Percentiles rank a stretch among this genome's conserved stretches.
Evolutionary conservation across 2,888 invertebrate genomes (phyloP).

Genomic region (Amiota minor): DNA sequence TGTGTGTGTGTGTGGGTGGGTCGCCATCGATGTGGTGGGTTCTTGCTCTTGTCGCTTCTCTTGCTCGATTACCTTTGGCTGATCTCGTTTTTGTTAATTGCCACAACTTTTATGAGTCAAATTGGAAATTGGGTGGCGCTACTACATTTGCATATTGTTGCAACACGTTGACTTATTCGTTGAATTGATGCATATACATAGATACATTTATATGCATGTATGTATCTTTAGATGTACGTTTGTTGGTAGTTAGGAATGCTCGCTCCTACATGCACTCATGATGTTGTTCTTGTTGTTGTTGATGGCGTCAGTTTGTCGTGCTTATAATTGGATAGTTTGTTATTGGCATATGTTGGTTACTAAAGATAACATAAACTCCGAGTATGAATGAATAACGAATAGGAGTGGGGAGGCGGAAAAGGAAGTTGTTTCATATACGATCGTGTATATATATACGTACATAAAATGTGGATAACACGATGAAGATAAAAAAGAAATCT

Average conservation of each 20-base stretch:
- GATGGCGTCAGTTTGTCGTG: slow-evolving; percentile 56
- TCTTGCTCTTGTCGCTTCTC: slow-evolving; percentile 4
- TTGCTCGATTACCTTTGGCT: slow-evolving; percentile 16
- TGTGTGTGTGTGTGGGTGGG: slow-evolving; percentile 57
- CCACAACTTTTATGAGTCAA: slow-evolving; percentile 56
- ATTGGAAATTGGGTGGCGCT: slow-evolving; percentile 53
- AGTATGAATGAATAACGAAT: too few species aligned
- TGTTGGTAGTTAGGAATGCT: too few species aligned
- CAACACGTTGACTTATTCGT: slow-evolving; percentile 20
- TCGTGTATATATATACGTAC: too few species aligned
- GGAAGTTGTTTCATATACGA: too few species aligned
- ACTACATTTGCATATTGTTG: slow-evolving; percentile 47
- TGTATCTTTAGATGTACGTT: too few species aligned
- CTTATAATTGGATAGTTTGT: slow-evolving; percentile 64
- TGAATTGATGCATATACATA: background rate
- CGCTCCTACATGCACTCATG: background rate
- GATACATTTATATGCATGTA: background rate
- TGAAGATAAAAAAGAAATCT: too few species aligned
- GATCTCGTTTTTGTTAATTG: slow-evolving; percentile 61
- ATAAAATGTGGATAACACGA: too few species aligned
- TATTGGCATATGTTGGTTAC: slow-evolving; percentile 24
- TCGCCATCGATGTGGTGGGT: slow-evolving; percentile 23
- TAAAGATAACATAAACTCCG: background rate
- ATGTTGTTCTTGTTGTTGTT: slow-evolving; percentile 4
- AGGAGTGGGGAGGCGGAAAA: too few species aligned